Percentiles rank a stretch among this genome's conserved stretches.
Conservation (phyloP, 2,888 invertebrate species). For the Scrobipalpa costella region DNA sequence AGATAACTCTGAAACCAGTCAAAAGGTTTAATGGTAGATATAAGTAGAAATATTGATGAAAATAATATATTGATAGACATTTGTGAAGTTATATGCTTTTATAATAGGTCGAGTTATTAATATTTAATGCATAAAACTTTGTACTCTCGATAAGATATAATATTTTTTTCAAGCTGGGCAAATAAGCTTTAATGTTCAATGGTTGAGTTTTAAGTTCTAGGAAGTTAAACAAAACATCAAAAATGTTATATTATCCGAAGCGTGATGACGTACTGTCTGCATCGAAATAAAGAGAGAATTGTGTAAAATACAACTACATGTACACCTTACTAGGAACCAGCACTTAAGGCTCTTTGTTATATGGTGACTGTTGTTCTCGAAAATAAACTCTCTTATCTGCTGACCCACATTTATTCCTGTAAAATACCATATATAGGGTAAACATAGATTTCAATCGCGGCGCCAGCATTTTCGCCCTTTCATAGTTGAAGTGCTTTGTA, state of each 20-base stretch:
- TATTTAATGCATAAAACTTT: no score
- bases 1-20: no score
- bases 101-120: no score
- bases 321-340: conserved; percentile 10
- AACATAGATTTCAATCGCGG: conserved; percentile 4
- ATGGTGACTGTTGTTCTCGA: conserved; percentile 2
- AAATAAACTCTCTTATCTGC: conserved; percentile 5
- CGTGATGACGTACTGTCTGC: not conserved
- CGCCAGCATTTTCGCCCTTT: not conserved
- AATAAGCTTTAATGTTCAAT: no score
- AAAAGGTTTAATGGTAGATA: no score
- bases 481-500: conserved; percentile 10
- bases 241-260: not conserved
- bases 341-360: conserved; percentile 16
- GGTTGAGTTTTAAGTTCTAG: not conserved
- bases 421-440: not conserved
- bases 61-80: no score
- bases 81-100: no score
- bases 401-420: conserved; percentile 22
- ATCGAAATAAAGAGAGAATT: not conserved
- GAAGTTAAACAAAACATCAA: not conserved
- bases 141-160: no score
- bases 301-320: conserved; percentile 5
- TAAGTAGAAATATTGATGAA: no score
- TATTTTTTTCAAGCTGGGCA: no score